Evolutionary conservation across 2,888 invertebrate genomes (phyloP), one percentile per base, ranked within the genome.

Genomic region (Agrotis segetum): DNA sequence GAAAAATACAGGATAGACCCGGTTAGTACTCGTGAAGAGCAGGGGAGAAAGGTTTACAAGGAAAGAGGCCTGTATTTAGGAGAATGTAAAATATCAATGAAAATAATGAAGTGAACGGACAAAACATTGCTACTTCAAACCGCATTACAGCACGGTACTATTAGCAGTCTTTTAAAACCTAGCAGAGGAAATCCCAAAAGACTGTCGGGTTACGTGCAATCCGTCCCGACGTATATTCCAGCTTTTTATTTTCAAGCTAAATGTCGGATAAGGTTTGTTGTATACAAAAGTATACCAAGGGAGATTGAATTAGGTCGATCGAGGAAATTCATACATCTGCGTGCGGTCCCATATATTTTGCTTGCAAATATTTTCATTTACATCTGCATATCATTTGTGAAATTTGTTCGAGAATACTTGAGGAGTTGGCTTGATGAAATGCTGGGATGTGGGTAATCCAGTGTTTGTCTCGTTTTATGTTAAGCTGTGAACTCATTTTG

Each of bases 141-240:
- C 4, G 29, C 11, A 78, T 82, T 79, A 79, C 86, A 24, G 9
- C 50, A 71, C 89, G 81, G 88, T 92, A 85, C 82, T 65, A 90
- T 66, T 59, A 62, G 73, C 21, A 55, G 79, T 75, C 86, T 69
- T 76, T 87, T 87, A 88, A 90, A 89, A 89, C 89, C 85, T 78
- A 85, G 86, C 84, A 80, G 84, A 85, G 84, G 87, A 91, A 92
- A 92, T 92, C 92, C 92, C 92, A 87, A 91, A 90, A 91, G 92
- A 92, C 91, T 90, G 88, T 84, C 83, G 90, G 91, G 91, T 89
- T 91, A 89, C 90, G 83, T 91, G 91, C 92, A 92, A 92, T 92
- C 90, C 92, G 89, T 91, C 88, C 88, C 85, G 75, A 81, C 88
- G 87, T 89, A 89, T 88, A 88, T 87, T 86, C 79, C 85, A 76